A percentile compares a stretch with the other conserved stretches of the same genome.
Evolutionary conservation across 2,797 vertebrate species (phyloP).

Genomic region (Coreius guichenoti): DNA sequence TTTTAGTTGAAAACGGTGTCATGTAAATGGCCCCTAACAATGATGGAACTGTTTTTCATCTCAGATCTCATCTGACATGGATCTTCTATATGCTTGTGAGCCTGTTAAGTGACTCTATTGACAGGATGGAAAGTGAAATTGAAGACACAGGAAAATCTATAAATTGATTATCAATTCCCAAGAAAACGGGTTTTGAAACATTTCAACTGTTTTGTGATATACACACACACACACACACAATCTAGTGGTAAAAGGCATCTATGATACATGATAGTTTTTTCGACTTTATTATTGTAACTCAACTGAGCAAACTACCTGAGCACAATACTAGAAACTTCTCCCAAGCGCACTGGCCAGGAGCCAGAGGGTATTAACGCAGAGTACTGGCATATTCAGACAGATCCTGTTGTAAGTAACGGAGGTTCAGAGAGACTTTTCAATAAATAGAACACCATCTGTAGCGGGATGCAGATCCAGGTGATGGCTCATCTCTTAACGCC

Average conservation of each 20-base stretch:
- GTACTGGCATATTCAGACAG: constrained; percentile 42
- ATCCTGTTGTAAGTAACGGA: constrained; percentile 24
- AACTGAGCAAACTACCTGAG: background rate
- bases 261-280: background rate
- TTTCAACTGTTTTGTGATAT: too few relatives aligned
- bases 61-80: constrained; percentile 2
- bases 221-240: too few relatives aligned
- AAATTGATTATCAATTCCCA: background rate
- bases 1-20: background rate
- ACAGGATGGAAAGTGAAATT: background rate
- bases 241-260: too few relatives aligned
- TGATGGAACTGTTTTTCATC: background rate
- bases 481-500: constrained; percentile 39
- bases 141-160: background rate
- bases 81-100: background rate
- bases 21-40: background rate
- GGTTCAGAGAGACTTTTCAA: constrained; percentile 51
- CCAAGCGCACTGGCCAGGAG: background rate
- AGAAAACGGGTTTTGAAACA: background rate
- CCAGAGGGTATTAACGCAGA: constrained; percentile 16
- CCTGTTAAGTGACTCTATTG: background rate
- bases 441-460: constrained; percentile 65
- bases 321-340: constrained; percentile 6
- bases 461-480: constrained; percentile 51
- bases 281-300: background rate